Percentiles rank a stretch among this genome's conserved stretches.
phyloP scores from a whole-genome alignment of 2,888 invertebrate species.

The Gryllus longicercus region DNA sequence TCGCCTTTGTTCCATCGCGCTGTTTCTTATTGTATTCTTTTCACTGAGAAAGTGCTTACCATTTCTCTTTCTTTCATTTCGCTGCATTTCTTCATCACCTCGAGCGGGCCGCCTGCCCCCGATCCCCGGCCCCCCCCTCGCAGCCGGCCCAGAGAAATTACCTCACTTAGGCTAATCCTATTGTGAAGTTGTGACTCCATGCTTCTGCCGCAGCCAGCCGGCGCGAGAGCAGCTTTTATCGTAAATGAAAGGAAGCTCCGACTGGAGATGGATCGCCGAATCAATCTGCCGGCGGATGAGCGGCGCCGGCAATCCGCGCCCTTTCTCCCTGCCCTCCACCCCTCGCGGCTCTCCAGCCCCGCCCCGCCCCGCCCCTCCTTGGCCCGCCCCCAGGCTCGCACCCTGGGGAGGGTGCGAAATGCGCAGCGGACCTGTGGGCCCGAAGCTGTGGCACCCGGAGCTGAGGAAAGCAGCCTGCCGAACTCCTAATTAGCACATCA shows the following conservation, averaged over 20 bases:
- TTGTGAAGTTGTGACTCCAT: conserved; percentile 29
- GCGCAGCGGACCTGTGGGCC: too few species aligned
- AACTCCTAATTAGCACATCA: too few species aligned
- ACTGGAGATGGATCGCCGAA: neutral
- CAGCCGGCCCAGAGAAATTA: conserved; percentile 32
- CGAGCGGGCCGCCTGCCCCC: neutral
- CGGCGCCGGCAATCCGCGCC: conserved; percentile 1
- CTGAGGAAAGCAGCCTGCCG: too few species aligned
- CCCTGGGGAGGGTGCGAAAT: too few species aligned
- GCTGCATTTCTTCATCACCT: conserved; percentile 23
- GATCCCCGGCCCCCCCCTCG: conserved; percentile 23
- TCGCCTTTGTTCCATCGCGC: conserved; percentile 17
- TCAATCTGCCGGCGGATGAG: conserved; percentile 17
- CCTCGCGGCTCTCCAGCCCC: neutral
- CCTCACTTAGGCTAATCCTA: conserved; percentile 33
- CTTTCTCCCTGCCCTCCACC: neutral
- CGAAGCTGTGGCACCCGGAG: too few species aligned
- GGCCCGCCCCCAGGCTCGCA: too few species aligned
- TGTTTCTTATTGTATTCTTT: conserved; percentile 25
- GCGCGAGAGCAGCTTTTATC: conserved; percentile 29
- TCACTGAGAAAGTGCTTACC: conserved; percentile 24
- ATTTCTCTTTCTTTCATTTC: conserved; percentile 28
- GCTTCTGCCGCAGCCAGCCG: conserved; percentile 23
- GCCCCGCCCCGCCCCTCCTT: too few species aligned
- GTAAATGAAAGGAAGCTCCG: conserved; percentile 31